Evolutionary conservation across 2,888 invertebrate species (phyloP).

Genomic region (Cepaea hortensis): DNA sequence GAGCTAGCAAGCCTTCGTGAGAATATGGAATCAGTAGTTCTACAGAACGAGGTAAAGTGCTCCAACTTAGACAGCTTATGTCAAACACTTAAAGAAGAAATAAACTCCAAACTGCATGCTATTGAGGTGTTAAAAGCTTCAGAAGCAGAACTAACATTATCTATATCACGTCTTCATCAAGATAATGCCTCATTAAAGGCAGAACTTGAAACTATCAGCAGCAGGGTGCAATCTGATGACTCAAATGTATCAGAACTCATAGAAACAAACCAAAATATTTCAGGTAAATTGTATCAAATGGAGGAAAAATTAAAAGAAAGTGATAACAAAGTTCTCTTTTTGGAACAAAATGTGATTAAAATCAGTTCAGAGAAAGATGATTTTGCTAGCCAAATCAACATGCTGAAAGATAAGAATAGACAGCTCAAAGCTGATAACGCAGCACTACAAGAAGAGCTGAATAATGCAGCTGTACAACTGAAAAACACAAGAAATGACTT

Average conservation of each 20-base stretch:
- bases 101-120: neutral
- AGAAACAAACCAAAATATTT: slow-evolving; percentile 55
- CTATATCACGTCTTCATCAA: neutral
- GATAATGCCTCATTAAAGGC: slow-evolving; percentile 28
- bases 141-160: neutral
- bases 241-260: slow-evolving; percentile 30
- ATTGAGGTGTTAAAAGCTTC: neutral
- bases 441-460: slow-evolving; percentile 17
- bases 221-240: slow-evolving; percentile 21
- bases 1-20: neutral
- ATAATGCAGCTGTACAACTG: neutral
- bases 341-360: slow-evolving; percentile 31
- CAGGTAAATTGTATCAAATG: slow-evolving; percentile 52
- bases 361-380: slow-evolving; percentile 27
- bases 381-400: neutral
- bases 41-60: neutral
- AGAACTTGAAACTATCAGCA: slow-evolving; percentile 28
- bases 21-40: neutral
- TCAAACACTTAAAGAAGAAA: neutral
- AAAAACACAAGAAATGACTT: slow-evolving; percentile 20
- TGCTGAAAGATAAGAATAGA: slow-evolving; percentile 26
- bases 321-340: slow-evolving; percentile 14
- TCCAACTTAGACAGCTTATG: neutral
- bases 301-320: slow-evolving; percentile 14
- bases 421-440: slow-evolving; percentile 15